These are phyloP conservation scores for Sebastes trivittatus DNA, from an alignment of 2,797 vertebrate species.

Conservation along the genomic window DNA sequence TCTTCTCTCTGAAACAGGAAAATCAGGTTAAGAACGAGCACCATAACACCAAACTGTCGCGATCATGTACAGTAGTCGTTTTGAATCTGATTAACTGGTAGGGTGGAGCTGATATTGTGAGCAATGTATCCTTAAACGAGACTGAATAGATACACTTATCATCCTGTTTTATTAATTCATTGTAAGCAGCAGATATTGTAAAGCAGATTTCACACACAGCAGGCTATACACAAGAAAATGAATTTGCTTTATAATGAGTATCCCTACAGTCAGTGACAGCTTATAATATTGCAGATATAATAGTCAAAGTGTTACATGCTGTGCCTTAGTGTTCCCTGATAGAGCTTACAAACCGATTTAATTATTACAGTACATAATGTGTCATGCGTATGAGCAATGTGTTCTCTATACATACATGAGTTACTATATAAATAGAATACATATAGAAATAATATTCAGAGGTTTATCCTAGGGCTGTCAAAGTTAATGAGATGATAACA, in stretches of 20 bases:
- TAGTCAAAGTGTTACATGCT: background rate
- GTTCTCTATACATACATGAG: background rate
- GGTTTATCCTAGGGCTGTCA: background rate
- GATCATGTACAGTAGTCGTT: background rate
- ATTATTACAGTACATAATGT: background rate
- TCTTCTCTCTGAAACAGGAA: constrained; percentile 19
- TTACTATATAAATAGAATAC: background rate
- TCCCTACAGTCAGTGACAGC: background rate
- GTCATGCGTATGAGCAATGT: background rate
- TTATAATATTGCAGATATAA: background rate
- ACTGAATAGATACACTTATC: background rate
- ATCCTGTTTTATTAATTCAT: background rate
- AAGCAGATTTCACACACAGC: background rate
- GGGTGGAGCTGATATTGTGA: background rate
- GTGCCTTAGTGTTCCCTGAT: background rate
- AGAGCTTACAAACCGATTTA: background rate
- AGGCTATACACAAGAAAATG: background rate
- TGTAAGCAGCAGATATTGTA: background rate
- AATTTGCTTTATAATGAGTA: background rate
- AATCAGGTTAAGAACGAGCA: background rate
- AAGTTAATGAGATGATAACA: too few relatives aligned
- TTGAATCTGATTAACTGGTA: background rate
- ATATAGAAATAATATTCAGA: background rate
- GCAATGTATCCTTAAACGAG: background rate
- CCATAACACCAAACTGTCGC: background rate